These are phyloP conservation scores for Toxotes chatareus DNA, from an alignment of 2,113 vertebrate genomes.

Conservation along the genomic window DNA sequence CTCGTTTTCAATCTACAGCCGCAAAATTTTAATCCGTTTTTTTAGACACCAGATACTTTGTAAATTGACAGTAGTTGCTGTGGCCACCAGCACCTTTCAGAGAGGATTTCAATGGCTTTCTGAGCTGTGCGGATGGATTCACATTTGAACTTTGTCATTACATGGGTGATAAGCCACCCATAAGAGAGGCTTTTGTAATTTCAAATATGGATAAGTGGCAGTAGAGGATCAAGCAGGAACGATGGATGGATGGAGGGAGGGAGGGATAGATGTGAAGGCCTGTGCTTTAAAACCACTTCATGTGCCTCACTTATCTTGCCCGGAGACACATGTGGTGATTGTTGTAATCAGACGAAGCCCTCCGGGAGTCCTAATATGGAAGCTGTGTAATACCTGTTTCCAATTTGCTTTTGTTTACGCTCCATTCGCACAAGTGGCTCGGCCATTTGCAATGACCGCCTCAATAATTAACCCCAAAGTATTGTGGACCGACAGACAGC, in stretches of 20 bases:
- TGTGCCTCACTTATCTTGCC: slow-evolving; percentile 65
- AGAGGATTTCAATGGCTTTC: slow-evolving; percentile 74
- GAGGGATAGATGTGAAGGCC: slow-evolving; percentile 51
- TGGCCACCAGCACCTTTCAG: slow-evolving; percentile 42
- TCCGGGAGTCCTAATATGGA: slow-evolving; percentile 62
- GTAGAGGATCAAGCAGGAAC: slow-evolving; percentile 70
- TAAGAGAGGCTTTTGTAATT: slow-evolving; percentile 79
- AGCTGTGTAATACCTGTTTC: slow-evolving; percentile 72
- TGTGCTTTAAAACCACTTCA: slow-evolving; percentile 80
- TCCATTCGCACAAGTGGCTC: slow-evolving; percentile 69
- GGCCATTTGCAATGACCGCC: slow-evolving; percentile 65
- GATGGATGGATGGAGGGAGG: slow-evolving; percentile 65
- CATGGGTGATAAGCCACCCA: slow-evolving; percentile 75
- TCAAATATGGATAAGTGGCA: slow-evolving; percentile 80
- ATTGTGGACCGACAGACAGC: slow-evolving; percentile 42
- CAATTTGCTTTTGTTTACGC: slow-evolving; percentile 75
- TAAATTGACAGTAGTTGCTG: slow-evolving; percentile 58
- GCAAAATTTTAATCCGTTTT: slow-evolving; percentile 42
- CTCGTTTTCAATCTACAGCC: slow-evolving; percentile 39
- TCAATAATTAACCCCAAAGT: slow-evolving; percentile 72
- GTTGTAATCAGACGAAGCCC: slow-evolving; percentile 77
- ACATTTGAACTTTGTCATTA: slow-evolving; percentile 83
- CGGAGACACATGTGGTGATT: slow-evolving; percentile 67
- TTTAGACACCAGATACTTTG: slow-evolving; percentile 51
- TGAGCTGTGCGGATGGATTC: slow-evolving; percentile 71